Evolutionary conservation across 2,797 vertebrate genomes (phyloP).

Genomic region (Basileuterus tristriatus): DNA sequence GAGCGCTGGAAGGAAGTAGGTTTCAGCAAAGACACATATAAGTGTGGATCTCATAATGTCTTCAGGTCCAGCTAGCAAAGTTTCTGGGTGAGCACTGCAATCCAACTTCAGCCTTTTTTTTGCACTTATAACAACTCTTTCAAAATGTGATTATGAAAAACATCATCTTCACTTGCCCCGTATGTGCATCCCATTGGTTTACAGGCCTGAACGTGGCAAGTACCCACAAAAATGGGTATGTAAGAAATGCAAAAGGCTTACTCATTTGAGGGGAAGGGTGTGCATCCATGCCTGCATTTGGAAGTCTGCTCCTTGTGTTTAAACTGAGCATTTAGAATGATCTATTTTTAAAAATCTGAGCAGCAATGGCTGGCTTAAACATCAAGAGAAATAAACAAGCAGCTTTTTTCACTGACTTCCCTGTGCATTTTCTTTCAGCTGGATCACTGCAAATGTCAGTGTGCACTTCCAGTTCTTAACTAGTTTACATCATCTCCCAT

Average conservation of each 20-base stretch:
- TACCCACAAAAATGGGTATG: not conserved
- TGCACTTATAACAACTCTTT: not conserved
- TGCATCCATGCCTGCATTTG: not conserved
- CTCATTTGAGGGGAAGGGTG: not conserved
- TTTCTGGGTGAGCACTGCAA: not conserved
- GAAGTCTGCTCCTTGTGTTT: not conserved
- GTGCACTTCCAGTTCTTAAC: conserved; percentile 4
- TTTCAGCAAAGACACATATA: not conserved
- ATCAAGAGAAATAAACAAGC: not conserved
- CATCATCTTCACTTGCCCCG: not conserved
- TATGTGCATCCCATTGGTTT: not conserved
- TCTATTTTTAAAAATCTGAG: not conserved
- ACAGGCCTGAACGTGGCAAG: not conserved
- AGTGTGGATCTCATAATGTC: not conserved
- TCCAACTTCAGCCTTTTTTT: not conserved
- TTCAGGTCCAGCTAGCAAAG: not conserved
- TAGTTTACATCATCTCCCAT: not conserved
- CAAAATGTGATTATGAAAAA: not conserved
- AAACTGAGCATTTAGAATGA: conserved; percentile 10
- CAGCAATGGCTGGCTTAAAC: not conserved
- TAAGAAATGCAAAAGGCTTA: not conserved
- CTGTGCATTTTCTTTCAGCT: not conserved
- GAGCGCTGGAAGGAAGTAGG: not conserved
- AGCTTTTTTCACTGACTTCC: not conserved
- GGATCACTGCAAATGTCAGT: not conserved